Percentiles rank a stretch among this genome's conserved stretches.
These are phyloP conservation scores for Lordiphosa stackelbergi DNA, from an alignment of 1,140 invertebrate species.

Conservation along the genomic window DNA sequence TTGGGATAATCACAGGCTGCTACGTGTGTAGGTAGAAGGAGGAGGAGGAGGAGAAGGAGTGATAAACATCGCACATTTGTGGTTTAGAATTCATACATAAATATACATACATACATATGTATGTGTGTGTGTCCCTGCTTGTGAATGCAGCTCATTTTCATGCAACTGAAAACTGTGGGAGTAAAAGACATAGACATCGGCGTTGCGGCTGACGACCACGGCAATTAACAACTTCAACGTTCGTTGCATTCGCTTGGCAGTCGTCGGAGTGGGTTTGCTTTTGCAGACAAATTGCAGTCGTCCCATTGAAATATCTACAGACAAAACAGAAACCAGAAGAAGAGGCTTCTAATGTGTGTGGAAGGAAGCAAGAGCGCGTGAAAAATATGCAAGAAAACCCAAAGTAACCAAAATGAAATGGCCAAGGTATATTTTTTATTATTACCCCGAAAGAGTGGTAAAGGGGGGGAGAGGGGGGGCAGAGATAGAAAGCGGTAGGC, in stretches of 20 bases:
- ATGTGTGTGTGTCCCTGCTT: conserved; percentile 7
- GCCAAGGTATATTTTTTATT: conserved; percentile 54
- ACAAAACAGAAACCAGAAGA: conserved; percentile 19
- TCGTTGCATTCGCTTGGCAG: conserved; percentile 53
- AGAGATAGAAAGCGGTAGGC: neutral
- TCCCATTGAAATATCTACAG: conserved; percentile 50
- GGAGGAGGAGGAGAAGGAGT: conserved; percentile 7
- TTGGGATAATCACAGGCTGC: conserved; percentile 42
- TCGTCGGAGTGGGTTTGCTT: conserved; percentile 10
- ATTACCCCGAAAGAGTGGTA: conserved; percentile 26
- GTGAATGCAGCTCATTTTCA: conserved; percentile 48
- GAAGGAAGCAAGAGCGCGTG: conserved; percentile 42
- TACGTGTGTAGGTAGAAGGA: conserved; percentile 31
- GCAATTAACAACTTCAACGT: conserved; percentile 75
- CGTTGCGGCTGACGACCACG: conserved; percentile 61
- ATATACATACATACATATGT: conserved; percentile 7
- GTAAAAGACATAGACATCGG: conserved; percentile 31
- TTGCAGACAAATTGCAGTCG: conserved; percentile 60
- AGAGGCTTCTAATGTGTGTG: conserved; percentile 5
- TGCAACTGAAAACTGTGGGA: conserved; percentile 52
- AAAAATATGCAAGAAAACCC: conserved; percentile 68
- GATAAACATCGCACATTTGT: conserved; percentile 53
- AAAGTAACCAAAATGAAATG: conserved; percentile 52
- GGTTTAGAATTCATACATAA: conserved; percentile 45
- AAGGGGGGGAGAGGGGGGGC: neutral